Evolutionary conservation across 2,888 invertebrate genomes (phyloP).

Genomic region (Dorcus parallelipipedus): DNA sequence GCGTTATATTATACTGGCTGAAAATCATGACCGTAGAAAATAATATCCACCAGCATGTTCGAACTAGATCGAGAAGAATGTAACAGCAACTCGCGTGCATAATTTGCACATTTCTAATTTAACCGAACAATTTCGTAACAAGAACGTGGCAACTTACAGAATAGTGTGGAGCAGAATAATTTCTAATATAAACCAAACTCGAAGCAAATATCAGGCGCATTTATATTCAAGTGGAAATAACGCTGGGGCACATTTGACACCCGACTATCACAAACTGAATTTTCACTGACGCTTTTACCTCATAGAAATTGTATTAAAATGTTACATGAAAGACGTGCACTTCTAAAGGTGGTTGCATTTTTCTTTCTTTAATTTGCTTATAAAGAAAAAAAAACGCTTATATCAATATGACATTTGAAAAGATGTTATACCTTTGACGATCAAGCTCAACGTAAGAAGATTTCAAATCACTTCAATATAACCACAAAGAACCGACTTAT

Average conservation of each 20-base stretch:
- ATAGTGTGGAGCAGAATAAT: not conserved
- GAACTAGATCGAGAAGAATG: not conserved
- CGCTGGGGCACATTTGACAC: not conserved
- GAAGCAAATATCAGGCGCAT: not conserved
- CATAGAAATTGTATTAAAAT: conserved; percentile 2
- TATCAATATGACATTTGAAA: not conserved
- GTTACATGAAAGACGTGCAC: not conserved
- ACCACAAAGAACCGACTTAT: no score
- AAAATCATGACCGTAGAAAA: no score
- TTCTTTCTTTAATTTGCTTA: not conserved
- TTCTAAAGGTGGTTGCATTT: not conserved
- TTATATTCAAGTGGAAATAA: not conserved
- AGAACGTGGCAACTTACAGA: not conserved
- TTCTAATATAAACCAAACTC: not conserved
- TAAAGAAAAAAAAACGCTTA: not conserved
- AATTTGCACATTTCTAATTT: not conserved
- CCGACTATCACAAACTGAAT: not conserved
- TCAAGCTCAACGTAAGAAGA: no score
- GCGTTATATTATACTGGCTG: no score
- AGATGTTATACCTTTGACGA: not conserved
- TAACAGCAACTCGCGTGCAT: not conserved
- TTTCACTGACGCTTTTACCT: not conserved
- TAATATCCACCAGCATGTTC: not conserved
- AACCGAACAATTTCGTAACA: not conserved
- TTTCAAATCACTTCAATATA: no score